Evolutionary conservation across 2,113 vertebrate genomes (phyloP).

Genomic region (Coptodon bakossiorum): DNA sequence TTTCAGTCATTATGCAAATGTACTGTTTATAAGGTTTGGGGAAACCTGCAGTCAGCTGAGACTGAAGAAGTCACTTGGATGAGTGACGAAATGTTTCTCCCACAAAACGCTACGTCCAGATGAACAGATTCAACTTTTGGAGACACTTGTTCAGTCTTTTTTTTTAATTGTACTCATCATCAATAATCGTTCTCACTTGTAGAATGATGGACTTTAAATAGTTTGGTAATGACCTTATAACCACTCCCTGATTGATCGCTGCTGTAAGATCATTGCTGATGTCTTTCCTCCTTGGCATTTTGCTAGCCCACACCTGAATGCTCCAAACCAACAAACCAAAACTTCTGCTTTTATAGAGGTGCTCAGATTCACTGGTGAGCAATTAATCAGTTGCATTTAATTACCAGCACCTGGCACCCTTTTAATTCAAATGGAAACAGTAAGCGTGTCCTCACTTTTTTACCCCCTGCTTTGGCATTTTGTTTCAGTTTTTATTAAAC

Average conservation of each 20-base stretch:
- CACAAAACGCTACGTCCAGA: too few relatives aligned
- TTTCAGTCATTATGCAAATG: too few relatives aligned
- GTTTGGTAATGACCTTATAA: background rate
- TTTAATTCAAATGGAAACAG: background rate
- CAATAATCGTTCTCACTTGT: background rate
- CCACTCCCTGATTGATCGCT: background rate
- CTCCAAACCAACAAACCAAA: background rate
- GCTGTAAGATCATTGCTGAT: background rate
- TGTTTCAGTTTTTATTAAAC: background rate
- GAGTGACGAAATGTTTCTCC: too few relatives aligned
- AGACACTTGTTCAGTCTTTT: background rate
- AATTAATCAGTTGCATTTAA: background rate
- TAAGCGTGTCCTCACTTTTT: background rate
- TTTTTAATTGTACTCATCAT: too few relatives aligned
- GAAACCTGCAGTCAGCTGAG: too few relatives aligned
- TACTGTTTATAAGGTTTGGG: too few relatives aligned
- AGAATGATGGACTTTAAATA: background rate
- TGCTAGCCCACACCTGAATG: background rate
- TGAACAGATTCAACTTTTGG: too few relatives aligned
- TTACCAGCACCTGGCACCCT: background rate
- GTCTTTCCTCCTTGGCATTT: background rate
- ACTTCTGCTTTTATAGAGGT: background rate
- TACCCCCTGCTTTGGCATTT: background rate
- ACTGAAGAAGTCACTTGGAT: too few relatives aligned
- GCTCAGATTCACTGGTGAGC: background rate